Percentiles rank a stretch among this genome's conserved stretches.
Conservation (phyloP, 2,113 vertebrate species). For the Leucoraja erinaceus region DNA sequence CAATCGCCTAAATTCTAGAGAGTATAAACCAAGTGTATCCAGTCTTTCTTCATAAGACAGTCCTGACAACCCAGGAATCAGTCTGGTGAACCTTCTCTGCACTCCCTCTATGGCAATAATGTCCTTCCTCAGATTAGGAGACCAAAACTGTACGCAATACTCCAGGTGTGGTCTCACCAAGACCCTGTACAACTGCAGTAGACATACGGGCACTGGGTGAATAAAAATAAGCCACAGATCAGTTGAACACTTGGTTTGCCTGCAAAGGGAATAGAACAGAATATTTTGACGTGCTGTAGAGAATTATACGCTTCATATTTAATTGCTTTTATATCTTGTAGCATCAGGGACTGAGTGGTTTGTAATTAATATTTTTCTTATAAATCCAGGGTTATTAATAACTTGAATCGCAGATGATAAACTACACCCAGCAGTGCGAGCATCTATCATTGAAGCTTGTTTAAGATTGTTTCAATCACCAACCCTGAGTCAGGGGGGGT, state of each 20-base stretch:
- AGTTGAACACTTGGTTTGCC: neutral
- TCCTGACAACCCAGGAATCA: too few relatives aligned
- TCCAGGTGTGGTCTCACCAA: too few relatives aligned
- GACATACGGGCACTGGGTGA: neutral
- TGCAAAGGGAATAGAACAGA: neutral
- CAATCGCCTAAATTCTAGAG: too few relatives aligned
- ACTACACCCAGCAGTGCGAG: neutral
- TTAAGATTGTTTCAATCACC: neutral
- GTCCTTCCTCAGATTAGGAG: too few relatives aligned
- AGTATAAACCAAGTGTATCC: too few relatives aligned
- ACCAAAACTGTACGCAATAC: too few relatives aligned
- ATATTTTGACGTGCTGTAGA: neutral
- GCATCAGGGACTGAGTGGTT: slow-evolving; percentile 16
- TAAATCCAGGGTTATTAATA: slow-evolving; percentile 29
- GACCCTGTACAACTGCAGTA: too few relatives aligned
- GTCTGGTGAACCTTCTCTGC: too few relatives aligned
- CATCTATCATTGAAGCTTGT: neutral
- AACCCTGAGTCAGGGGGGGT: too few relatives aligned
- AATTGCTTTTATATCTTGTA: slow-evolving; percentile 25
- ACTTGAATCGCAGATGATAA: neutral
- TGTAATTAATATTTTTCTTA: slow-evolving; percentile 27
- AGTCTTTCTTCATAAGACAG: too few relatives aligned
- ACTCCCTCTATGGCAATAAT: too few relatives aligned
- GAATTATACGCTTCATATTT: slow-evolving; percentile 14
- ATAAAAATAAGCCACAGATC: slow-evolving; percentile 8